phyloP scores from a whole-genome alignment of 1,140 invertebrate species.

The Eupeodes corollae region DNA sequence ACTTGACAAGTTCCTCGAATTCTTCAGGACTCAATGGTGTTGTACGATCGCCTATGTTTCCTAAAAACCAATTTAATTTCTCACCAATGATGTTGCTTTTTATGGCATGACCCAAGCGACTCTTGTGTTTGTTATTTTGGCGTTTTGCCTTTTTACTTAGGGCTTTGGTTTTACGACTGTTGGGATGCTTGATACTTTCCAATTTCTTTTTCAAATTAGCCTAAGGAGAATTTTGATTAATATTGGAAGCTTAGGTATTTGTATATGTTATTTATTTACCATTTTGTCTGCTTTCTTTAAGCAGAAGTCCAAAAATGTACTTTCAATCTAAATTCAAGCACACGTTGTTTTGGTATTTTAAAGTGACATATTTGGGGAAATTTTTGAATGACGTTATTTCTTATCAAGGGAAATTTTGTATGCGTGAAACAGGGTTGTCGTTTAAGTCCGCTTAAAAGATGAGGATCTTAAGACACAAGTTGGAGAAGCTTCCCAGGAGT shows the following conservation, averaged over 20 bases:
- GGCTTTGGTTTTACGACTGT: constrained; percentile 61
- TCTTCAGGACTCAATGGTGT: constrained; percentile 45
- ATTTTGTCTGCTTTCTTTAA: too few relatives aligned
- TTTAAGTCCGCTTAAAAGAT: too few relatives aligned
- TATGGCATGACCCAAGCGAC: constrained; percentile 49
- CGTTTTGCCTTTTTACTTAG: constrained; percentile 54
- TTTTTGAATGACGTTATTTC: too few relatives aligned
- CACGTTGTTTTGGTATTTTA: too few relatives aligned
- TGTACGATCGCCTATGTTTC: constrained; percentile 43
- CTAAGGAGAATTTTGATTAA: constrained; percentile 7
- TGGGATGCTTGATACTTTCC: constrained; percentile 59
- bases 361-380: too few relatives aligned
- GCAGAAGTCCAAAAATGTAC: too few relatives aligned
- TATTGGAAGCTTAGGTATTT: background rate
- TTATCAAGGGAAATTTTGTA: too few relatives aligned
- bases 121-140: constrained; percentile 49
- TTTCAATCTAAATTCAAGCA: too few relatives aligned
- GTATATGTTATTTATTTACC: too few relatives aligned
- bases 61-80: constrained; percentile 59
- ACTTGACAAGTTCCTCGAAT: constrained; percentile 45
- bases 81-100: constrained; percentile 60
- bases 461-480: too few relatives aligned
- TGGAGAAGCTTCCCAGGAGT: too few relatives aligned
- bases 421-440: too few relatives aligned
- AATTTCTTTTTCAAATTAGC: constrained; percentile 39